Base-by-base conservation (phyloP, 2,113 vertebrate species). In the Cettia cetti region DNA sequence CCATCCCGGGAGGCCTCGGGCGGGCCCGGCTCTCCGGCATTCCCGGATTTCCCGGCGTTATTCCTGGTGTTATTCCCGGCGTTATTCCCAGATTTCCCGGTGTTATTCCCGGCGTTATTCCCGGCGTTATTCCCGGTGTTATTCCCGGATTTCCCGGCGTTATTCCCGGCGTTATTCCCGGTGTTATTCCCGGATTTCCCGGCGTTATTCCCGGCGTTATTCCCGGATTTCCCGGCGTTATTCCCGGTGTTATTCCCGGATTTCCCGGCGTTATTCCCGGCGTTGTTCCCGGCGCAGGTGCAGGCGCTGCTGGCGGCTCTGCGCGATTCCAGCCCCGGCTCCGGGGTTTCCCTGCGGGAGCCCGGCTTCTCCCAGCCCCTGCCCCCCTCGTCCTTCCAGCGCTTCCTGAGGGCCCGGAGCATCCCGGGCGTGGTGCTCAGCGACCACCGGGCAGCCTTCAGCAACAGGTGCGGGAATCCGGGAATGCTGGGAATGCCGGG, bases 321-420 rank as follows among this genome's bases (percentile, higher is more conserved):
- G 54, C 78, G 77, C 1, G n/a, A 8, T 8, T 7, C 11, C 6
- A 97, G 97, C 8, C 0, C 8, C 0, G 66, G 21, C 6, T 50
- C 98, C 5, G 76, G 30, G 0, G 37, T 99, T 10, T 28, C 96
- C 6, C 20, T 99, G 39, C 82, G 22, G 1, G 98, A 98, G 35
- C 95, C 92, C 0, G 13, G 1, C 4, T 45, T 64, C 49, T 98
- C 98, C 18, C 98, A 99, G 95, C 97, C 99, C 0, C 99, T 99
- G 20, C 99, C 99, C 0, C 99, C 99, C 0, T 99, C 98, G 2
- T 99, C 99, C 85, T 98, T 99, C 92, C 99, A 99, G 93, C 98
- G 99, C 22, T 99, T 99, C 95, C 98, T 99, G 30, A 97, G 97
- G 15, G 97, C 95, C 74, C 97, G 94, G 17, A 96, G 95, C 9